Evolutionary conservation across 2,113 vertebrate genomes (phyloP), one percentile per base, ranked within the genome.

Genomic region (Scolopax mira): DNA sequence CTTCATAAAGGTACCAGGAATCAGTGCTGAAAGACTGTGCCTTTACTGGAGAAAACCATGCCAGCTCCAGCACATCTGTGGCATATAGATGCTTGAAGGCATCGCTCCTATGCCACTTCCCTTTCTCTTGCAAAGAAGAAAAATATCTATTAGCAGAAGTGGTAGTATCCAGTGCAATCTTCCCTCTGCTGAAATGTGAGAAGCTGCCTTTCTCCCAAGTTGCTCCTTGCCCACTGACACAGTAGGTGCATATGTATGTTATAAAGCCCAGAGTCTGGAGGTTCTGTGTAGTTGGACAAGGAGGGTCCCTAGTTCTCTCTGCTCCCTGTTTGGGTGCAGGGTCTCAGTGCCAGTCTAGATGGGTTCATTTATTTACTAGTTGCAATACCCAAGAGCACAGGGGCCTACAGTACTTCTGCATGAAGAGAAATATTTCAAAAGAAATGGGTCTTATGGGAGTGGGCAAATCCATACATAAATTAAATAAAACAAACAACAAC

Each of bases 161-260:
- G 48, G 39, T 54, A 23, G 24, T 24, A 25, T 66, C 9, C 18
- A 33, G 35, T 18, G 30, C 19, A 70, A 35, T 28, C 28, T 69
- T 88, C 27, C 30, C 0, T 1, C 79, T 81, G 51, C 67, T 81
- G 64, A 83, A 70, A 61, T 39, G n/a, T 24, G 65, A 78, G 42
- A 62, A 81, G 10, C 10, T 44, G 17, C n/a, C 13, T 65, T 91
- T 73, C 37, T 67, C 11, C 39, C 22, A 41, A 4, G 11, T n/a
- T 8, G 0, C 18, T 78, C 22, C 18, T 81, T 1, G 0, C 7
- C 7, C 1, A 0, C 24, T 8, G 16, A 33, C 0, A 2, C 31
- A 21, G 11, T 67, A n/a, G 13, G n/a, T 69, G 21, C 28, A 33
- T 11, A 9, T 10, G 24, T 81, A 0, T 41, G 39, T 65, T 62